Evolutionary conservation across 2,888 invertebrate genomes (phyloP), one percentile per base, ranked within the genome.

Genomic region (Volucella inanis): DNA sequence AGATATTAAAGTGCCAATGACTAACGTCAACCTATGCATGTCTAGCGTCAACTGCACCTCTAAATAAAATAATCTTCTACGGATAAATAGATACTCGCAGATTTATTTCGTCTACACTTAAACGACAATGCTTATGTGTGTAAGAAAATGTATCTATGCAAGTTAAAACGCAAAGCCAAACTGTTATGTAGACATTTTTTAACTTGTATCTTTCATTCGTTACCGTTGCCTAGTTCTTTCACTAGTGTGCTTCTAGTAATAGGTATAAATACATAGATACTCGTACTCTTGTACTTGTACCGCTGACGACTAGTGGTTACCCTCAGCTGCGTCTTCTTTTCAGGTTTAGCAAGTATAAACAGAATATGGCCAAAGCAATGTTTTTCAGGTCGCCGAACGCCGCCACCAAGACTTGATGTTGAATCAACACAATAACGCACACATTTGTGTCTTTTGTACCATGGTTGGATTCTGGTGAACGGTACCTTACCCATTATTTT

Each of bases 181-280:
- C 84, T 80, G 75, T 76, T 80, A 61, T 65, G 57, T 65, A 52
- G 39, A 68, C 47, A 22, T 38, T 38, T 31, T 31, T 15, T 6
- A 43, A 15, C 59, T 52, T 70, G 15, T 52, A 62, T 61, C 52
- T 61, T 77, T 77, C 49, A 38, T 68, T 68, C 55, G 78, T 71
- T 78, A 78, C 78, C 78, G 78, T 78, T 78, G 78, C 70, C 78
- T 78, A 78, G 64, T 78, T 78, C 64, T 75, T 38, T 65, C 57
- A 47, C 62, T 45, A 50, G 22, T 22, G 15, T 10, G 61, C 43
- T 38, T 14, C 47, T 74, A 31, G 31, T 31, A 31, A 31, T 2
- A 8, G 8, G 41, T 43, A 18, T n/a, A n/a, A n/a, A n/a, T 22
- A 22, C 18, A 22, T 18, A 65, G 39, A 52, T 50, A 65, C 52